Percentiles rank a stretch among this genome's conserved stretches.
Evolutionary conservation across 2,888 invertebrate genomes (phyloP).

Genomic region (Atethmia centrago): DNA sequence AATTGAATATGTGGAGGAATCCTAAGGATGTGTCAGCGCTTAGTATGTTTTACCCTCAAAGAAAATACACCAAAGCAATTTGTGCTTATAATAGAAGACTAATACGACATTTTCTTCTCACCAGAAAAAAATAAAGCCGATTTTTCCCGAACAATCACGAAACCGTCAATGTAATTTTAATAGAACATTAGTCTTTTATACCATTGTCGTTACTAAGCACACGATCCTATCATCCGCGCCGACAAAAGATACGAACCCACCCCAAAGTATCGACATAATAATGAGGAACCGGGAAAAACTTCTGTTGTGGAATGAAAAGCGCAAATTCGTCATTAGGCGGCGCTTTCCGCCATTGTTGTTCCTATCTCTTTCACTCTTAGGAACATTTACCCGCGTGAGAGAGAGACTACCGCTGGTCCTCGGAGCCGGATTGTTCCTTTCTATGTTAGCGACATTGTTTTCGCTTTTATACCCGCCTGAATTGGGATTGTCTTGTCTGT

Average conservation of each 20-base stretch:
- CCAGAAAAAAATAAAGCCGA: constrained; percentile 62
- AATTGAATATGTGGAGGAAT: background rate
- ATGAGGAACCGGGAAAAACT: constrained; percentile 90
- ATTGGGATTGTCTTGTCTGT: constrained; percentile 90
- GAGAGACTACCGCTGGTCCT: constrained; percentile 86
- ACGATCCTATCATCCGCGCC: constrained; percentile 84
- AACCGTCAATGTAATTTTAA: constrained; percentile 65
- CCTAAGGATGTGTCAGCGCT: background rate
- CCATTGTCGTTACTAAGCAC: constrained; percentile 80
- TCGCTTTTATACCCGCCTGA: constrained; percentile 89
- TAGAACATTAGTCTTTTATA: constrained; percentile 75
- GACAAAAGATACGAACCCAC: constrained; percentile 86
- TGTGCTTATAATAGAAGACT: constrained; percentile 10
- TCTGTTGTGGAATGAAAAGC: constrained; percentile 91
- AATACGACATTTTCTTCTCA: constrained; percentile 12
- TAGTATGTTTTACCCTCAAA: constrained; percentile 4
- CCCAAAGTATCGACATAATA: constrained; percentile 89
- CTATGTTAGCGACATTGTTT: constrained; percentile 91
- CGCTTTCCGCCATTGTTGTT: constrained; percentile 89
- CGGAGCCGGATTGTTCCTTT: constrained; percentile 90
- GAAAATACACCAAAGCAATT: constrained; percentile 23
- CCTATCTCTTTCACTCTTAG: constrained; percentile 75
- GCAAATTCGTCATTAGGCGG: constrained; percentile 91
- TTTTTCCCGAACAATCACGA: constrained; percentile 64
- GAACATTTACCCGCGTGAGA: constrained; percentile 69